These are phyloP conservation scores for Eonycteris spelaea DNA, from an alignment of 2,113 vertebrate species.

Conservation along the genomic window DNA sequence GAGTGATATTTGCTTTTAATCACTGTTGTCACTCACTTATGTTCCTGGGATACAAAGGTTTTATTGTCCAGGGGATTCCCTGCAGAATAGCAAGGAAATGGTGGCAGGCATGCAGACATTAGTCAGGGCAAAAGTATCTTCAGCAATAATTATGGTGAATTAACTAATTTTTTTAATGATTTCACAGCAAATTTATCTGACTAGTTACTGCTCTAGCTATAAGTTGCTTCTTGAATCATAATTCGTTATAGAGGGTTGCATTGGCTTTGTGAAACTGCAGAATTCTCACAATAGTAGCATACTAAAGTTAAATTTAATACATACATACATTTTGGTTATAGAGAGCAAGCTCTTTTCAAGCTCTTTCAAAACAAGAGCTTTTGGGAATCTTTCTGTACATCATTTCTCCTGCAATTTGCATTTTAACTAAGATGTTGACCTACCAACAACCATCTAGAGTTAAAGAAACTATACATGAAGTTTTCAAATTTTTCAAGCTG, in stretches of 20 bases:
- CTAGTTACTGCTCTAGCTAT: background rate
- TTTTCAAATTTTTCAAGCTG: background rate
- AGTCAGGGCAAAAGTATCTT: background rate
- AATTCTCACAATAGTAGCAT: background rate
- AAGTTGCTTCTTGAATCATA: background rate
- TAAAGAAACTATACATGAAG: background rate
- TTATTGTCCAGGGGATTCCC: background rate
- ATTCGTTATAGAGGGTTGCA: background rate
- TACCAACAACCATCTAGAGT: background rate
- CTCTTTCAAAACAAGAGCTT: background rate
- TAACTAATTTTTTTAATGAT: constrained; percentile 40
- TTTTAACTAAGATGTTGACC: background rate
- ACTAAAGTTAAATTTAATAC: background rate
- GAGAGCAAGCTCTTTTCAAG: background rate
- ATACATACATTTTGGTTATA: background rate
- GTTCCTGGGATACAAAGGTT: background rate
- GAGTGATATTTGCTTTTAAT: background rate
- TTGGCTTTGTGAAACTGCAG: background rate
- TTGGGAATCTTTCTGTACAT: background rate
- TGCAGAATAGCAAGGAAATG: background rate
- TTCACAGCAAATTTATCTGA: constrained; percentile 20
- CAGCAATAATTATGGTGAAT: constrained; percentile 28
- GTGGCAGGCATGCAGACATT: background rate
- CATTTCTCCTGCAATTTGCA: background rate
- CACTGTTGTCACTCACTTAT: background rate